Conservation (phyloP, 2,888 invertebrate genomes). For the Chloroclysta siterata region DNA sequence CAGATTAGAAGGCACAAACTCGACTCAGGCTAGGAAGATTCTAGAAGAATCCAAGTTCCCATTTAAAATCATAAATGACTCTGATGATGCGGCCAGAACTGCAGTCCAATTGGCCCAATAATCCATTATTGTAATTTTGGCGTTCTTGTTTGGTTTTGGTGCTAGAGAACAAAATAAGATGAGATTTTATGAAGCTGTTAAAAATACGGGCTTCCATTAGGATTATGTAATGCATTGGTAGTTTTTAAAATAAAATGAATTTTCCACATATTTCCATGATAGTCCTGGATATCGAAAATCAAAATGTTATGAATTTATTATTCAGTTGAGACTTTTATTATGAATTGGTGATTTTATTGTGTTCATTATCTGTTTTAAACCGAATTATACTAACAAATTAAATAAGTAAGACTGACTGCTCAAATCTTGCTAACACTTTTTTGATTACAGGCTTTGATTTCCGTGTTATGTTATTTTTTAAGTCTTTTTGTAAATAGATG, state of each 20-base stretch:
- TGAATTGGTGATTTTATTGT: constrained; percentile 39
- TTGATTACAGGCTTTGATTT: constrained; percentile 21
- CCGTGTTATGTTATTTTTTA: constrained; percentile 40
- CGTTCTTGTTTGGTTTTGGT: neutral
- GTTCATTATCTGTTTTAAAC: constrained; percentile 33
- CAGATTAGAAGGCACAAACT: constrained; percentile 98
- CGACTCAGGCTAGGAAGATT: constrained; percentile 91
- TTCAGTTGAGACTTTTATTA: constrained; percentile 1
- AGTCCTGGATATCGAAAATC: neutral
- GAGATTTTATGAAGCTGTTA: constrained; percentile 6
- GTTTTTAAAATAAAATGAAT: constrained; percentile 11
- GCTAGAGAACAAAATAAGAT: neutral
- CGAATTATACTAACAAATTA: constrained; percentile 39
- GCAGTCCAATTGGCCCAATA: constrained; percentile 86
- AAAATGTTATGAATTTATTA: constrained; percentile 2
- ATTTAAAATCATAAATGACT: constrained; percentile 91
- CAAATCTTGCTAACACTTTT: constrained; percentile 34
- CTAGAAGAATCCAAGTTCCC: constrained; percentile 93
- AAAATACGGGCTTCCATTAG: constrained; percentile 22
- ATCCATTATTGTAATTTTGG: constrained; percentile 5
- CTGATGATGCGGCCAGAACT: constrained; percentile 96
- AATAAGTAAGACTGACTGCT: constrained; percentile 48
- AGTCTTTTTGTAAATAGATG: constrained; percentile 56
- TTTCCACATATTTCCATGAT: constrained; percentile 11
- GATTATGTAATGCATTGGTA: constrained; percentile 5